Conservation (phyloP, 2,888 invertebrate species). For the Notodonta dromedarius region DNA sequence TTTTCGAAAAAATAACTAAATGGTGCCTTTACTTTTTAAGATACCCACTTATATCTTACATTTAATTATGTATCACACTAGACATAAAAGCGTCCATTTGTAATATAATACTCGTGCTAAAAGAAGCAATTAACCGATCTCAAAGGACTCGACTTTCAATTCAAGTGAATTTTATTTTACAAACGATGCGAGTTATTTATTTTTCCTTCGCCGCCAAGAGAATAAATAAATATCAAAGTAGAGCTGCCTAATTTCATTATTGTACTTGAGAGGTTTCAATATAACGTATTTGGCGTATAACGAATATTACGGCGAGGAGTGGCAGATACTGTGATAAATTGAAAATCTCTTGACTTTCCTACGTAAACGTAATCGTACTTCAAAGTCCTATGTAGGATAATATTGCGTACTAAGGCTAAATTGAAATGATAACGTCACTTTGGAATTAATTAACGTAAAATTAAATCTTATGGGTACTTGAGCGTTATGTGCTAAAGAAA, state of each 20-base stretch:
- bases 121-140: neutral
- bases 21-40: no score
- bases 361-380: conserved; percentile 9
- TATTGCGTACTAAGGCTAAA: conserved; percentile 7
- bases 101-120: neutral
- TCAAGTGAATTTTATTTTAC: neutral
- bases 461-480: neutral
- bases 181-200: conserved; percentile 2
- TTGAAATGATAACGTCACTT: neutral
- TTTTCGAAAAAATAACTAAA: no score
- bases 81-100: neutral
- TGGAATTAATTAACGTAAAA: neutral
- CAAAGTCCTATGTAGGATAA: neutral
- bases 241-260: neutral
- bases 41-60: no score
- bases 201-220: neutral
- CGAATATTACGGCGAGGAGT: conserved; percentile 13
- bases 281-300: conserved; percentile 19
- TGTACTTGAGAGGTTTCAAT: conserved; percentile 8
- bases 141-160: conserved; percentile 1
- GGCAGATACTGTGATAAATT: conserved; percentile 14
- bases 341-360: conserved; percentile 24
- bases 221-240: conserved; percentile 1
- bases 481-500: no score
- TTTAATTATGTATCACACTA: no score